A percentile compares a stretch with the other conserved stretches of the same genome.
Evolutionary conservation across 1,140 invertebrate genomes (phyloP).

Genomic region (Drosophila arizonae): DNA sequence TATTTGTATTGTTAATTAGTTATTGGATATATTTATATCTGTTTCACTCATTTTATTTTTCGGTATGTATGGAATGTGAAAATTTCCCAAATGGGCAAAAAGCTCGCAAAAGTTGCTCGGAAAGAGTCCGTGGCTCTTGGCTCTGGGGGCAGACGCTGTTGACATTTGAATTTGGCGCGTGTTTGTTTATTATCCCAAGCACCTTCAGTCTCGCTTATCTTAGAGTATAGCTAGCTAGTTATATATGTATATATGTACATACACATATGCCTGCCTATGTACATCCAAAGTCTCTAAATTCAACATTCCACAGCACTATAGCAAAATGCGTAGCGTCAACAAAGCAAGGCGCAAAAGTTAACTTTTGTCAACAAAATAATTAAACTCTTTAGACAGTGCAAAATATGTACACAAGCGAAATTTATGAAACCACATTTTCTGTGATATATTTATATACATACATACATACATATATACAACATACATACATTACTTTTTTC

Average conservation of each 20-base stretch:
- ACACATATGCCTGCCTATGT: constrained; percentile 7
- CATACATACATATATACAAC: too few species aligned
- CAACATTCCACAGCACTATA: constrained; percentile 61
- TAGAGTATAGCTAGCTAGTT: constrained; percentile 1
- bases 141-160: constrained; percentile 53
- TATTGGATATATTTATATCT: constrained; percentile 46
- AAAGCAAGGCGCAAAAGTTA: constrained; percentile 55
- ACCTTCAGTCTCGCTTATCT: constrained; percentile 57
- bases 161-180: constrained; percentile 69
- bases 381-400: constrained; percentile 51
- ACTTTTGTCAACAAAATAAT: constrained; percentile 73
- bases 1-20: constrained; percentile 68
- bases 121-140: background rate
- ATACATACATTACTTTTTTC: too few species aligned
- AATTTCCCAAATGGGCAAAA: constrained; percentile 55
- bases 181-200: constrained; percentile 63
- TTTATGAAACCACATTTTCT: constrained; percentile 36
- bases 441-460: background rate
- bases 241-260: background rate
- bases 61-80: constrained; percentile 66
- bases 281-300: constrained; percentile 46
- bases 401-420: constrained; percentile 56
- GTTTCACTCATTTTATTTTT: constrained; percentile 13
- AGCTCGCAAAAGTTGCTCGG: constrained; percentile 29
- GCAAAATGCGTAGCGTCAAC: constrained; percentile 47